Percentiles rank a stretch among this genome's conserved stretches.
phyloP scores from a whole-genome alignment of 1,140 invertebrate species.

The Tetramorium parvispinum region DNA sequence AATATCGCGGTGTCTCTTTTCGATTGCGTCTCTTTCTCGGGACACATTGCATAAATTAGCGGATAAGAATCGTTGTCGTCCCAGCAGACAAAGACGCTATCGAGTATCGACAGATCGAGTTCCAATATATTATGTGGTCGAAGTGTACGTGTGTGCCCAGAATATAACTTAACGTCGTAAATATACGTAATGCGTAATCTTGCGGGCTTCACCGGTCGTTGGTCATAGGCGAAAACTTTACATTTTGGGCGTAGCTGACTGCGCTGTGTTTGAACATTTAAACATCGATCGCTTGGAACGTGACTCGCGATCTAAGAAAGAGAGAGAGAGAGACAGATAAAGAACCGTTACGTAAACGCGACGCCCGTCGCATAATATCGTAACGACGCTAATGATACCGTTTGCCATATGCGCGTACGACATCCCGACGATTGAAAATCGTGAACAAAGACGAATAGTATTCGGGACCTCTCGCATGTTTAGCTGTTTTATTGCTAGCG shows the following conservation, averaged over 20 bases:
- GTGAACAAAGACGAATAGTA: neutral
- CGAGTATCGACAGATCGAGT: neutral
- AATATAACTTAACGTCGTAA: constrained; percentile 8
- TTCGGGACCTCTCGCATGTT: neutral
- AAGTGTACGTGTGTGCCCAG: neutral
- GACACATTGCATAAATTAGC: neutral
- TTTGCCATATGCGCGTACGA: constrained; percentile 9
- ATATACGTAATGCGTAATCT: constrained; percentile 9
- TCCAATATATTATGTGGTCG: neutral
- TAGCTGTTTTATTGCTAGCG: neutral
- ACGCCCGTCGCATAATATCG: constrained; percentile 33
- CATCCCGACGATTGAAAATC: neutral
- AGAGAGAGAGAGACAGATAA: neutral
- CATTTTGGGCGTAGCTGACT: constrained; percentile 25
- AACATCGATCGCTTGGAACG: constrained; percentile 21
- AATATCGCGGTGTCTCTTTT: neutral
- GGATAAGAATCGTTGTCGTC: neutral
- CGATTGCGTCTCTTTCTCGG: neutral
- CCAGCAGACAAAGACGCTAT: neutral
- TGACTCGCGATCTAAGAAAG: constrained; percentile 18
- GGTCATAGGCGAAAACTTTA: constrained; percentile 32
- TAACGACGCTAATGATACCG: constrained; percentile 34
- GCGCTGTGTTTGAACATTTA: neutral
- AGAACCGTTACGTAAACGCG: constrained; percentile 34
- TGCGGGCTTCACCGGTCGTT: constrained; percentile 27